Evolutionary conservation across 1,140 invertebrate genomes (phyloP), one percentile per base, ranked within the genome.

Genomic region (Sitodiplosis mosellana): DNA sequence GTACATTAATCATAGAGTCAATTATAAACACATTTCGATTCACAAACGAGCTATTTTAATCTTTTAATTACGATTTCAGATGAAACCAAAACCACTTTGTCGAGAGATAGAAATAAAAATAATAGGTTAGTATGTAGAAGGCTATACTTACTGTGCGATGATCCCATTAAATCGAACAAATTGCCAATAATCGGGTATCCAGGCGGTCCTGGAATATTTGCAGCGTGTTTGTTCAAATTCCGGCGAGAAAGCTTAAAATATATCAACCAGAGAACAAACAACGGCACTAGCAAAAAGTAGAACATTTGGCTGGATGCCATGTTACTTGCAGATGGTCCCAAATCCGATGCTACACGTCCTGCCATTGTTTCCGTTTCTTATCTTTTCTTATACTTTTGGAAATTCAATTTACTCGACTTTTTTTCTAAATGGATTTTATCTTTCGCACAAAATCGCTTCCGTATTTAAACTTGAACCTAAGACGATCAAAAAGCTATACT

Each of bases 221-320:
- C 74, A 1, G 78, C 81, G 34, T 84, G 61, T 59, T 83, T 75
- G 46, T 80, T 65, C 59, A 86, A 61, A 52, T 78, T 75, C 18
- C 72, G 66, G 18, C 79, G 70, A 0, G 77, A 80, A 48, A 83
- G 64, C 34, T 73, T 71, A 74, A 79, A 86, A 62, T 85, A 85
- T 19, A 75, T 66, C 58, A 76, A 80, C 65, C 72, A 83, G 10
- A 85, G 67, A 0, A 77, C 56, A 8, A 81, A 6, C 0, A 78
- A 75, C 11, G 81, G 79, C 11, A 83, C 56, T 15, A 85, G 61
- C 12, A 84, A 72, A 38, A 76, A 70, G 48, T 79, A 75, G 57
- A 83, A 83, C 17, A 81, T 63, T 44, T 54, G 61, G 0, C 58
- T 56, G 7, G 72, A 75, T 14, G 74, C 68, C 48, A 71, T 72